Evolutionary conservation across 2,888 invertebrate genomes (phyloP).

Genomic region (Serripes groenlandicus): DNA sequence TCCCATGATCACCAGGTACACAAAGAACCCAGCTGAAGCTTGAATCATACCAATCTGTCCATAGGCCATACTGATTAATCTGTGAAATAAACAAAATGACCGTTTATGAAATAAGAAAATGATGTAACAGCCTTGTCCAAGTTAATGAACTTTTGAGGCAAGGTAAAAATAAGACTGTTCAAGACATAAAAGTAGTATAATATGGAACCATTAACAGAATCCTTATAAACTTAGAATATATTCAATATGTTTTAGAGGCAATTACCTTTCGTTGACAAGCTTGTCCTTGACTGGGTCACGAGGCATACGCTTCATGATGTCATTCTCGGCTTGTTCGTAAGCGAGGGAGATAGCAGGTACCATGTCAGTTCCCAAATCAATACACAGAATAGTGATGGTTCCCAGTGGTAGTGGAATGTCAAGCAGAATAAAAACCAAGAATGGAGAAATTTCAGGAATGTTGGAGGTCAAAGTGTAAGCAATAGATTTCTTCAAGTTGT

Average conservation of each 20-base stretch:
- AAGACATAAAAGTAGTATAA: no score
- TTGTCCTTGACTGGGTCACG: conserved; percentile 96
- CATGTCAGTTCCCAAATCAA: conserved; percentile 99
- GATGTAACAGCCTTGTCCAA: no score
- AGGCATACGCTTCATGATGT: conserved; percentile 97
- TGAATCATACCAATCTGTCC: conserved; percentile 99
- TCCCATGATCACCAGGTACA: conserved; percentile 99
- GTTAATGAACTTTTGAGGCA: no score
- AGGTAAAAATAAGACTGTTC: no score
- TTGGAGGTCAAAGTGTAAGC: conserved; percentile 98
- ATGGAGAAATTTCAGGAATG: conserved; percentile 99
- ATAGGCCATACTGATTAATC: conserved; percentile 99
- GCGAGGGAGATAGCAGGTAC: conserved; percentile 97
- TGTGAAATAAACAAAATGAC: conserved; percentile 46
- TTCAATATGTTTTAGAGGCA: no score
- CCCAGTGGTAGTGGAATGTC: conserved; percentile 98
- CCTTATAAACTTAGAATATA: no score
- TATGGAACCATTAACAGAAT: no score
- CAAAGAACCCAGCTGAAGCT: conserved; percentile 99
- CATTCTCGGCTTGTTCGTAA: conserved; percentile 96
- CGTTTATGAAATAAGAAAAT: not conserved
- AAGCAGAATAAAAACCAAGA: conserved; percentile 98
- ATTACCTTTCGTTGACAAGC: conserved; percentile 97
- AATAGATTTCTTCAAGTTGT: conserved; percentile 99
- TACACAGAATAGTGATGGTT: conserved; percentile 99